Evolutionary conservation across 2,888 invertebrate species (phyloP).

Genomic region (Conus canariensis): DNA sequence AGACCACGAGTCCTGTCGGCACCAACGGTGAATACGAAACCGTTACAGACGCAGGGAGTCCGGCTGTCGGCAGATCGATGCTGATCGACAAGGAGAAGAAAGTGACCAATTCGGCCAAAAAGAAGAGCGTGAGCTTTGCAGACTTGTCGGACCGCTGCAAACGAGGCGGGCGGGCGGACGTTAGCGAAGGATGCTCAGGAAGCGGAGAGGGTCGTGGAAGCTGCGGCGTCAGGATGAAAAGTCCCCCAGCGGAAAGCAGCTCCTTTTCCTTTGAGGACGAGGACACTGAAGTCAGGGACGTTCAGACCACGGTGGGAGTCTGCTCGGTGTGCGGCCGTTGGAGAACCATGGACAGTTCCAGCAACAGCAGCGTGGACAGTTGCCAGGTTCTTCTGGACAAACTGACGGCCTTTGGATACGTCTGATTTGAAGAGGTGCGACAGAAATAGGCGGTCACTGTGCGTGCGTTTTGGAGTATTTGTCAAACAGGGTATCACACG

Average conservation of each 20-base stretch:
- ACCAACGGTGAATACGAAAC: too few relatives aligned
- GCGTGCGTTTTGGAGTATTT: background rate
- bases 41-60: background rate
- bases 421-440: background rate
- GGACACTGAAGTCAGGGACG: background rate
- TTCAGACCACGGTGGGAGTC: background rate
- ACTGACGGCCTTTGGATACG: background rate
- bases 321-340: background rate
- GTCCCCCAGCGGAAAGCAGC: background rate
- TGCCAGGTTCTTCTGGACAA: background rate
- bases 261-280: background rate
- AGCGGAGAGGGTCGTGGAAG: background rate
- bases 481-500: too few relatives aligned
- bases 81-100: background rate
- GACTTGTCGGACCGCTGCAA: background rate
- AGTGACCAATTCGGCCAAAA: background rate
- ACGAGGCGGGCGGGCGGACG: background rate
- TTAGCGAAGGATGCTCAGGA: background rate
- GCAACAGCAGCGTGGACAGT: background rate
- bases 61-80: background rate
- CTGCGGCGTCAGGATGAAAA: background rate
- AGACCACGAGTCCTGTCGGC: background rate
- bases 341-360: background rate
- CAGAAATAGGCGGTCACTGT: background rate
- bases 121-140: background rate